Base-by-base conservation (phyloP, 2,113 vertebrate species). In the Podiceps cristatus region DNA sequence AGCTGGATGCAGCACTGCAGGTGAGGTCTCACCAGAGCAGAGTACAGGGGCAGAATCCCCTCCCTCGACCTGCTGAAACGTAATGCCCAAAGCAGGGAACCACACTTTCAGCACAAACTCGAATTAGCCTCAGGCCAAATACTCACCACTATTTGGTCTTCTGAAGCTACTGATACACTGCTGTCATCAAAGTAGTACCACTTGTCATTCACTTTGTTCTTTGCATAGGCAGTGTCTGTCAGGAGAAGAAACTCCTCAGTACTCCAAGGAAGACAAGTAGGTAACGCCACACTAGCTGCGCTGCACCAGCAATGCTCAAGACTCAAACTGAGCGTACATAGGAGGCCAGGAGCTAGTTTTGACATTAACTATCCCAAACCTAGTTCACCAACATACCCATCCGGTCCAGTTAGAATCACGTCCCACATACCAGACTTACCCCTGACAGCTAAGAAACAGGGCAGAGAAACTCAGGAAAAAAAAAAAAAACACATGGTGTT, bases 131-230 rank as follows among this genome's bases (percentile, higher is more conserved):
- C 76, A 53, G 64, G 40, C 44, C 79, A 63, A 86, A 60, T 53
- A 98, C 99, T 99, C 96, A 99, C 99, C 99, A 99, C 99, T 97
- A 99, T 99, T 98, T 99, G 99, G 97, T 99, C 99, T 97, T 99
- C 99, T 52, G 99, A 98, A 90, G 99, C 99, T 84, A 98, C 91
- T 0, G 99, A 99, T 33, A 99, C 99, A 0, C 98, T 99, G 97
- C 99, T 99, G 95, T 99, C 99, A 12, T 99, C 99, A 59, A 99
- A 99, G 98, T 99, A 99, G 98, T 99, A 99, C 99, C 99, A 99
- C 86, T 99, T 99, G 58, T 98, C 98, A 5, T 99, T 99, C 89
- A 98, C 97, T 88, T 99, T 99, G 97, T 99, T 99, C 98, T 99
- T 99, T 18, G 99, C 99, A 0, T 99, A 99, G 24, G 99, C 99